A percentile compares a stretch with the other conserved stretches of the same genome.
Conservation (phyloP, 2,113 vertebrate genomes). For the Paradisaea rubra region DNA sequence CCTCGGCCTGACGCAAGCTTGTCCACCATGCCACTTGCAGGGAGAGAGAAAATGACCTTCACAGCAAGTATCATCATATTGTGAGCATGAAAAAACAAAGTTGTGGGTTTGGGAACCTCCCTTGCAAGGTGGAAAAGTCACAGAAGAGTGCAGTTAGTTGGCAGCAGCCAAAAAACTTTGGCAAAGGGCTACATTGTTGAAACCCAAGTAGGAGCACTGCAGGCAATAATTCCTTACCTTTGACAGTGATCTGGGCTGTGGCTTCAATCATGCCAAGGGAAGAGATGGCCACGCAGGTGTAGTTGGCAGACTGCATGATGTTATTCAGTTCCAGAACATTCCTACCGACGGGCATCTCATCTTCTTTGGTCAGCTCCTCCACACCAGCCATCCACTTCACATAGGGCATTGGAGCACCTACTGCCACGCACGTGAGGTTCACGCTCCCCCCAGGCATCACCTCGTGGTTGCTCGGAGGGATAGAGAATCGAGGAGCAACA, state of each 20-base stretch:
- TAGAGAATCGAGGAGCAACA: constrained; percentile 96
- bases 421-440: constrained; percentile 95
- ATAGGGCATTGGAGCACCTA: constrained; percentile 95
- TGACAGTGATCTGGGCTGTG: constrained; percentile 90
- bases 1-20: not conserved
- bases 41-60: not conserved
- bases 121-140: not conserved
- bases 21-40: not conserved
- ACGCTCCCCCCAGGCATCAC: constrained; percentile 96
- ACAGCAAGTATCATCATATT: not conserved
- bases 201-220: not conserved
- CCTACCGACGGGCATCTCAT: constrained; percentile 91
- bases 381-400: constrained; percentile 93
- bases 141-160: not conserved
- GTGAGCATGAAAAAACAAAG: not conserved
- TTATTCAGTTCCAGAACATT: constrained; percentile 91
- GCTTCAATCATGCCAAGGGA: constrained; percentile 93
- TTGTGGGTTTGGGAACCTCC: not conserved
- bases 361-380: constrained; percentile 88
- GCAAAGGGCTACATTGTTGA: not conserved
- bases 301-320: constrained; percentile 89
- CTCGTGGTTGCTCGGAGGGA: constrained; percentile 93
- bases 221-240: constrained; percentile 70
- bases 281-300: constrained; percentile 95
- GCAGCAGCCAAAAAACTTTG: not conserved